Evolutionary conservation across 2,113 vertebrate species (phyloP).

Genomic region (Anarrhichthys ocellatus): DNA sequence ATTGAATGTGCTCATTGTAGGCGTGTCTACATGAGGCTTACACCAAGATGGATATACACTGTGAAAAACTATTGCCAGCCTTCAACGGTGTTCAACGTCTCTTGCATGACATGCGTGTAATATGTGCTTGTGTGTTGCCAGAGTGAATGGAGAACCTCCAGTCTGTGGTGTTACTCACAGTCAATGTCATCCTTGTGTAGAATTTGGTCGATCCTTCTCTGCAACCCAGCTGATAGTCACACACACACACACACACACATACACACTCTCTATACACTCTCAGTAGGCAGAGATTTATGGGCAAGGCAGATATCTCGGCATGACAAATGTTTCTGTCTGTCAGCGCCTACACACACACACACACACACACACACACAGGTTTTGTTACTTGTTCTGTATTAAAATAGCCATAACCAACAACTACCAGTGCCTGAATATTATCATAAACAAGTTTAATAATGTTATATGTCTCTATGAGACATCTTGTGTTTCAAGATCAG

Average conservation of each 20-base stretch:
- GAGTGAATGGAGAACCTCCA: too few species aligned
- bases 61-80: neutral
- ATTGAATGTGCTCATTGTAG: neutral
- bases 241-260: neutral
- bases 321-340: conserved; percentile 27
- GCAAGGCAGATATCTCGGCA: neutral
- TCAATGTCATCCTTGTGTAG: neutral
- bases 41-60: neutral
- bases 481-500: neutral
- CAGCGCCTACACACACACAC: neutral
- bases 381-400: neutral
- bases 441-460: neutral
- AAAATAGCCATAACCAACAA: neutral
- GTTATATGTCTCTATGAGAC: neutral
- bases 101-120: neutral
- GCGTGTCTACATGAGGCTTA: neutral
- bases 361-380: neutral
- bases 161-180: neutral
- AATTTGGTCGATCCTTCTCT: neutral
- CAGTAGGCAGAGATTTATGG: conserved; percentile 24
- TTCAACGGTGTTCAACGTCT: neutral
- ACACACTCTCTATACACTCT: neutral
- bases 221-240: neutral
- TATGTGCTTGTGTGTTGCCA: neutral
- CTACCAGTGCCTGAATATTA: neutral